Conservation (phyloP, 2,113 vertebrate genomes). For the Nerophis lumbriciformis region DNA sequence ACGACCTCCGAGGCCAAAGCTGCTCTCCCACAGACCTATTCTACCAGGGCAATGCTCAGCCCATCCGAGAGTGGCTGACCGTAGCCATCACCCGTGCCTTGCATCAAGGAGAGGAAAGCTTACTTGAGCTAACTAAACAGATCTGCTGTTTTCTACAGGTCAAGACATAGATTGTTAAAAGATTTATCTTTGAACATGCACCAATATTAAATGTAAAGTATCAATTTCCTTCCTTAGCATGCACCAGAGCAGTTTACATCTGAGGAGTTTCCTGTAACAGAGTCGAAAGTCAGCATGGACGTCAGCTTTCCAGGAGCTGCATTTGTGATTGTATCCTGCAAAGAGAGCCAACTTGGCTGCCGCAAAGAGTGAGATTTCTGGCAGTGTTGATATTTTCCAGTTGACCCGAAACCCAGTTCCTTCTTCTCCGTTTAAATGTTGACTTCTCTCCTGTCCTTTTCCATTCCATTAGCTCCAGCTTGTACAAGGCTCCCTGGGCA, state of each 20-base stretch:
- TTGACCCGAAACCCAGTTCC: neutral
- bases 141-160: conserved; percentile 96
- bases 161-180: neutral
- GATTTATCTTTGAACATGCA: neutral
- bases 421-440: neutral
- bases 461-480: conserved; percentile 78
- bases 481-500: conserved; percentile 96
- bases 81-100: conserved; percentile 92
- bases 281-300: conserved; percentile 97
- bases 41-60: conserved; percentile 89
- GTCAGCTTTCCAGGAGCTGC: conserved; percentile 95
- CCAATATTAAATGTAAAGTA: neutral
- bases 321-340: conserved; percentile 92
- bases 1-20: conserved; percentile 86
- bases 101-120: conserved; percentile 93
- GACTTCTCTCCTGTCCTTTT: neutral
- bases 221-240: conserved; percentile 63
- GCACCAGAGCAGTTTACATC: conserved; percentile 94
- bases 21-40: conserved; percentile 94
- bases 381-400: neutral
- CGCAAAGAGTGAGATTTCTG: conserved; percentile 87
- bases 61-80: conserved; percentile 87
- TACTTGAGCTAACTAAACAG: conserved; percentile 91
- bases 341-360: conserved; percentile 92
- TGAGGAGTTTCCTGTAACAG: conserved; percentile 89